A percentile compares a stretch with the other conserved stretches of the same genome.
Evolutionary conservation across 2,888 invertebrate species (phyloP).

Genomic region (Drosophila ochracea): DNA sequence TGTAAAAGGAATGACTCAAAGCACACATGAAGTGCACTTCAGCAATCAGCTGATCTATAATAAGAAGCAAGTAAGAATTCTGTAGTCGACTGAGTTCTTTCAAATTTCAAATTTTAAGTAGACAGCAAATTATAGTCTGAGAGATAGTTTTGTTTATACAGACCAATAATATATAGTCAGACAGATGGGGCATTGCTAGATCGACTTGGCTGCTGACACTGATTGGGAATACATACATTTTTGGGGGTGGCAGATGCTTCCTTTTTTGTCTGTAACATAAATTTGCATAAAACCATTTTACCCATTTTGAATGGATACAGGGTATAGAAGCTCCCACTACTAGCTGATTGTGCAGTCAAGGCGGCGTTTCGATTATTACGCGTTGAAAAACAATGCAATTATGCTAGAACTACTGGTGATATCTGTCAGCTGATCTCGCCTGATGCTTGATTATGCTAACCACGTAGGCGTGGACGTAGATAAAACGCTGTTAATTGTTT

Average conservation of each 20-base stretch:
- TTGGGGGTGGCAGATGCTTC: not conserved
- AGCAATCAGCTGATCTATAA: slow-evolving; percentile 15
- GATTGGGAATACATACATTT: not conserved
- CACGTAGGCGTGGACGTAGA: slow-evolving; percentile 58
- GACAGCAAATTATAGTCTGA: not conserved
- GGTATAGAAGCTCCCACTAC: slow-evolving; percentile 11
- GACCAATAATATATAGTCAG: not conserved
- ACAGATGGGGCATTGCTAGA: not conserved
- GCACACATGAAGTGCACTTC: slow-evolving; percentile 26
- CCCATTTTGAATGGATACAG: not conserved
- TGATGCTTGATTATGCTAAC: slow-evolving; percentile 49
- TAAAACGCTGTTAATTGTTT: slow-evolving; percentile 72
- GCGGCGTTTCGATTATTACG: slow-evolving; percentile 7
- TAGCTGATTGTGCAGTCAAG: slow-evolving; percentile 33
- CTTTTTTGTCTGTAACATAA: not conserved
- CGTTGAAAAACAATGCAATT: slow-evolving; percentile 37
- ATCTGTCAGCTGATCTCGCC: slow-evolving; percentile 44
- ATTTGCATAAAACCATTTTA: not conserved
- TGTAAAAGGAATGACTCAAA: slow-evolving; percentile 17
- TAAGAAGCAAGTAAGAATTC: not conserved
- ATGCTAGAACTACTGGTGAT: slow-evolving; percentile 38
- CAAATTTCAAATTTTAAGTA: not conserved
- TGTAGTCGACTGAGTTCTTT: not conserved
- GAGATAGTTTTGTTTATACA: not conserved
- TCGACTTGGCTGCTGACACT: not conserved